These are phyloP conservation scores for Hydractinia echinata DNA, from an alignment of 30 jellyfish, hydroid and myxozoan genomes.

Conservation along the genomic window DNA sequence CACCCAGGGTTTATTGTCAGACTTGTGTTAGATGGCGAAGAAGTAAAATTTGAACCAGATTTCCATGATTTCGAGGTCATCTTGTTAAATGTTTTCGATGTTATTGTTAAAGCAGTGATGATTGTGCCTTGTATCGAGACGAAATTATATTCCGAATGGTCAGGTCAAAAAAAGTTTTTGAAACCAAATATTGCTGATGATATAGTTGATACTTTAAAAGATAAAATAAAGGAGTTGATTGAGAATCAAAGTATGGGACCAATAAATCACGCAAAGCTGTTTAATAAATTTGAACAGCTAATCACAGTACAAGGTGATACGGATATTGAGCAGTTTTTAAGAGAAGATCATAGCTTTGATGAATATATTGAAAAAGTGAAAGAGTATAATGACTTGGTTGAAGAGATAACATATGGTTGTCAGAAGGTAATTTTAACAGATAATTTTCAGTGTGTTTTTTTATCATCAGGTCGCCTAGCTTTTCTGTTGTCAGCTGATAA, in stretches of 20 bases:
- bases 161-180: conserved; percentile 59
- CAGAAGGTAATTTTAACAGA: too few relatives aligned
- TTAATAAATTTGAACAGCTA: conserved; percentile 43
- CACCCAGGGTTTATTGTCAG: conserved; percentile 81
- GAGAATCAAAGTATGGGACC: conserved; percentile 74
- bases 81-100: conserved; percentile 74
- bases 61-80: conserved; percentile 76
- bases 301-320: conserved; percentile 66
- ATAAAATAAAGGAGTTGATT: conserved; percentile 41
- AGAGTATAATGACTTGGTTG: conserved; percentile 59
- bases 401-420: conserved; percentile 67
- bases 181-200: conserved; percentile 67
- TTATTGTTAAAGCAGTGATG: conserved; percentile 84
- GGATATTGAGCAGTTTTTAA: conserved; percentile 59
- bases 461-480: too few relatives aligned
- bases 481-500: neutral
- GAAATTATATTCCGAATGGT: conserved; percentile 82
- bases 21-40: conserved; percentile 59
- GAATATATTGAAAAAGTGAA: conserved; percentile 65
- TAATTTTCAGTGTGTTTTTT: too few relatives aligned
- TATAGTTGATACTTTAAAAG: conserved; percentile 52
- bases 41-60: conserved; percentile 81
- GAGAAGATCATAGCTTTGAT: conserved; percentile 60
- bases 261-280: conserved; percentile 45
- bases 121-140: conserved; percentile 90